A percentile compares a stretch with the other conserved stretches of the same genome.
Conservation (phyloP, 2,113 vertebrate species). For the Suricata suricatta region DNA sequence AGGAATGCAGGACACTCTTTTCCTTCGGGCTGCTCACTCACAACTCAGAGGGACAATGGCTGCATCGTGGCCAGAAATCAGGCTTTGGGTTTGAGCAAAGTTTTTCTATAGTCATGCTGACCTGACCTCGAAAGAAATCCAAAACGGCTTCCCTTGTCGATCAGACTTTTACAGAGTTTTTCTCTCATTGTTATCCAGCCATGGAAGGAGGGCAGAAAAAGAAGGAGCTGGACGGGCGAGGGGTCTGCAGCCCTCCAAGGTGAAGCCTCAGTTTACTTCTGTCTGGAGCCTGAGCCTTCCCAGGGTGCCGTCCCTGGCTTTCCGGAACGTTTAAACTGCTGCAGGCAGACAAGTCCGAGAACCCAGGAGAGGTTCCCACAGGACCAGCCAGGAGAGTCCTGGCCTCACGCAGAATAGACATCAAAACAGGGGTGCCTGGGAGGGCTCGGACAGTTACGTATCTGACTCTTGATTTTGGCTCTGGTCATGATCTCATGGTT, state of each 20-base stretch:
- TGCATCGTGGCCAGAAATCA: background rate
- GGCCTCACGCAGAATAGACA: background rate
- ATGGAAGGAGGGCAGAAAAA: background rate
- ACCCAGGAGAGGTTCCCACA: background rate
- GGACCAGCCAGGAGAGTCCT: background rate
- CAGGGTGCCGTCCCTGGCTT: rapidly evolving
- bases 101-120: background rate
- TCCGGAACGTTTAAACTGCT: background rate
- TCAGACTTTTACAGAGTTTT: background rate
- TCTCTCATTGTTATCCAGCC: background rate
- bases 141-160: background rate
- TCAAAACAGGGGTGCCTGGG: background rate
- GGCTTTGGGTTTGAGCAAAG: background rate
- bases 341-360: background rate
- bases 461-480: no score
- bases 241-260: background rate
- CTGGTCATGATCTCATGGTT: no score
- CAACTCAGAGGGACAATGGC: background rate
- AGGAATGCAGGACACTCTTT: background rate
- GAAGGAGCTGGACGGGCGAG: background rate
- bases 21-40: background rate
- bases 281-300: background rate
- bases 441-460: no score
- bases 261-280: background rate
- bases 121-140: background rate